Percentiles rank a stretch among this genome's conserved stretches.
Conservation (phyloP, 2,113 vertebrate genomes). For the Mirounga angustirostris region DNA sequence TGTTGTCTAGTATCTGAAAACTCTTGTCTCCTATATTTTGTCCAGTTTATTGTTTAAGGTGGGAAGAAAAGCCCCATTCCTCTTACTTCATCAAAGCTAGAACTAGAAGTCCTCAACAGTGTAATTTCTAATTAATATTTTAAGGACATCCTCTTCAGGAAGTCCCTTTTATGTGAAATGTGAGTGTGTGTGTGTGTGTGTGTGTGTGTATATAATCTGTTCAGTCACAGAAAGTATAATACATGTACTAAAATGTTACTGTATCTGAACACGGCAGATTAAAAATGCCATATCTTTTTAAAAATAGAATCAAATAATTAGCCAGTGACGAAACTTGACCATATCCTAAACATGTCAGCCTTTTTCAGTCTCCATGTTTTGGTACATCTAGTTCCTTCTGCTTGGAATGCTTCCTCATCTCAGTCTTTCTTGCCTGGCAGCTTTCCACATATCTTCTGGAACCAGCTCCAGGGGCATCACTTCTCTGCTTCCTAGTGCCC, state of each 20-base stretch:
- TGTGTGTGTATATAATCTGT: not conserved
- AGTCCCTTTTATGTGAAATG: not conserved
- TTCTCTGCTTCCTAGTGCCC: not conserved
- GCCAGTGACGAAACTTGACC: not conserved
- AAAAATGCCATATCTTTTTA: not conserved
- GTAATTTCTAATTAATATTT: slow-evolving; percentile 43
- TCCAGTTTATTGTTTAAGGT: not conserved
- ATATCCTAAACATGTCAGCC: not conserved
- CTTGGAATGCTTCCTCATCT: not conserved
- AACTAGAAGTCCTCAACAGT: not conserved
- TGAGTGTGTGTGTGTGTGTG: not conserved
- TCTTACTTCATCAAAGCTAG: not conserved
- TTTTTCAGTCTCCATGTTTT: not conserved
- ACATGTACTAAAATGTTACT: not conserved
- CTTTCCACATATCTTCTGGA: not conserved
- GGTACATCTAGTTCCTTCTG: not conserved
- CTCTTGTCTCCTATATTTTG: not conserved
- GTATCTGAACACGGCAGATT: not conserved
- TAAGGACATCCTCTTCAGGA: not conserved
- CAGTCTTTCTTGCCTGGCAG: not conserved
- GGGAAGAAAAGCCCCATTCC: not conserved
- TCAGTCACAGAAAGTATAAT: slow-evolving; percentile 32
- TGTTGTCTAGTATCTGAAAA: not conserved
- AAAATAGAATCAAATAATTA: slow-evolving; percentile 17
- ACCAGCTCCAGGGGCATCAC: not conserved